phyloP scores from a whole-genome alignment of 2,888 invertebrate species.

The Ptychoptera albimana region DNA sequence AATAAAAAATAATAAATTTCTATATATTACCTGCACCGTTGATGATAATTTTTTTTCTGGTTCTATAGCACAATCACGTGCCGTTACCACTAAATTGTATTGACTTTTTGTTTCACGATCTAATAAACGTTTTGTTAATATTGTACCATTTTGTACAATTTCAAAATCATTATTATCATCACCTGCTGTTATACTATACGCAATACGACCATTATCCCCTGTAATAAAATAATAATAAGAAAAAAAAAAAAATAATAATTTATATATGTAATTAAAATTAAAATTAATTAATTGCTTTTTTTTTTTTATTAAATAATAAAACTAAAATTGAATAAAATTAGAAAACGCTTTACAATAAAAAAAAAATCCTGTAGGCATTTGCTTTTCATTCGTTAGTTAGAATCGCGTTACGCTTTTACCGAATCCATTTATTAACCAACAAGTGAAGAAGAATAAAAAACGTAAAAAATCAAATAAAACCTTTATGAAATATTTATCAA shows the following conservation, averaged over 20 bases:
- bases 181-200: conserved; percentile 67
- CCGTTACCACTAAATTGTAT: conserved; percentile 75
- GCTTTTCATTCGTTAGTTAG: no score
- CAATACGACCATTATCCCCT: conserved; percentile 75
- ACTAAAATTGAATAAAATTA: no score
- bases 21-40: conserved; percentile 53
- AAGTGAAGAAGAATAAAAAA: no score
- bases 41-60: conserved; percentile 63
- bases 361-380: no score
- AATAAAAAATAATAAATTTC: no score
- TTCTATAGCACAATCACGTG: conserved; percentile 63
- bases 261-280: no score
- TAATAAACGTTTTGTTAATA: conserved; percentile 54
- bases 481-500: background rate
- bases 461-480: background rate
- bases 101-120: conserved; percentile 70
- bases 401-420: no score
- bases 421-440: no score
- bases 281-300: no score
- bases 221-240: conserved; percentile 21
- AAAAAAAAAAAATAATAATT: conserved; percentile 9
- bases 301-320: no score
- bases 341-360: no score
- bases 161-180: conserved; percentile 66
- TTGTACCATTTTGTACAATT: conserved; percentile 70